phyloP scores from a whole-genome alignment of 2,888 invertebrate species.

The Drosophila rellima region DNA sequence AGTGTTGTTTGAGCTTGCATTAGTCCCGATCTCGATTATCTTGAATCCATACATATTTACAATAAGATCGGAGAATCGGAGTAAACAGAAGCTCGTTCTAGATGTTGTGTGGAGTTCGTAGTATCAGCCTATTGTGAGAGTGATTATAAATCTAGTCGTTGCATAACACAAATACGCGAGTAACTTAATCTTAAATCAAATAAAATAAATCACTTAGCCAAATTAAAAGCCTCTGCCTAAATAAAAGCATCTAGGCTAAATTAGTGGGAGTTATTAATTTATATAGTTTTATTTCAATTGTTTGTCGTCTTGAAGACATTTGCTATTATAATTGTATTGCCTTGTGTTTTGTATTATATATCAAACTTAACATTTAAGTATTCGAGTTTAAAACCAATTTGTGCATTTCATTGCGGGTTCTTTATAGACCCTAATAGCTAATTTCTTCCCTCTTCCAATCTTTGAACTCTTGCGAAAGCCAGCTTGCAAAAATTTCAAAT shows the following conservation, averaged over 20 bases:
- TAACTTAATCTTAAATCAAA: slow-evolving; percentile 31
- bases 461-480: slow-evolving; percentile 64
- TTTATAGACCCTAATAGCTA: slow-evolving; percentile 24
- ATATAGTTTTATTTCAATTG: slow-evolving; percentile 25
- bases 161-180: slow-evolving; percentile 47
- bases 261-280: slow-evolving; percentile 5
- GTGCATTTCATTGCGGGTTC: slow-evolving; percentile 64
- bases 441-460: slow-evolving; percentile 21
- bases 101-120: slow-evolving; percentile 35
- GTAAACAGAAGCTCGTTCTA: not conserved
- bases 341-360: slow-evolving; percentile 27
- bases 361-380: slow-evolving; percentile 65
- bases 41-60: not conserved
- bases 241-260: not conserved
- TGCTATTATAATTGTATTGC: slow-evolving; percentile 44
- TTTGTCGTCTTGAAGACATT: slow-evolving; percentile 67
- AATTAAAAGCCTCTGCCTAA: slow-evolving; percentile 5
- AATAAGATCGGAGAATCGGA: not conserved
- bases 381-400: slow-evolving; percentile 74
- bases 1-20: slow-evolving; percentile 40
- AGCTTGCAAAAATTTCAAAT: slow-evolving; percentile 70
- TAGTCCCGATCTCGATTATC: not conserved
- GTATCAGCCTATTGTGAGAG: slow-evolving; percentile 76
- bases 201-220: slow-evolving; percentile 24
- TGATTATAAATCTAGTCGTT: slow-evolving; percentile 79